These are phyloP conservation scores for Drosophila lutescens DNA, from an alignment of 2,888 invertebrate genomes.

Conservation along the genomic window DNA sequence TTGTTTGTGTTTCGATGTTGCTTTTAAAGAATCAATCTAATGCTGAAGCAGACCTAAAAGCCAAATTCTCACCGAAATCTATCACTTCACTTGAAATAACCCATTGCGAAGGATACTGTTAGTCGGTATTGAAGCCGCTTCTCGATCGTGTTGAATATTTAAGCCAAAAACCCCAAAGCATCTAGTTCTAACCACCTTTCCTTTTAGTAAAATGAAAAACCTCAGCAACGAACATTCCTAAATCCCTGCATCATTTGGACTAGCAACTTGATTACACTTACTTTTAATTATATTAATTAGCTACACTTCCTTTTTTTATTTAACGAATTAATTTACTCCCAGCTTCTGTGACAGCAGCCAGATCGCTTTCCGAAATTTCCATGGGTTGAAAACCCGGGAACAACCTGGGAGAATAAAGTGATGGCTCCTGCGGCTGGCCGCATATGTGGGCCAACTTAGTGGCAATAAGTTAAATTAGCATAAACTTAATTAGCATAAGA, in stretches of 20 bases:
- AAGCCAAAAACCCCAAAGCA: too few relatives aligned
- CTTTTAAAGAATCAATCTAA: not conserved
- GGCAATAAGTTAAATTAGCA: slow-evolving; percentile 79
- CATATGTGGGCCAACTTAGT: slow-evolving; percentile 78
- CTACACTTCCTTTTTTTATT: slow-evolving; percentile 16
- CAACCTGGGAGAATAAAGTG: slow-evolving; percentile 29
- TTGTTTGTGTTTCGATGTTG: not conserved
- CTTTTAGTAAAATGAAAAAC: not conserved
- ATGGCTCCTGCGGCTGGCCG: slow-evolving; percentile 70
- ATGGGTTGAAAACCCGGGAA: slow-evolving; percentile 10
- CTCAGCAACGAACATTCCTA: not conserved
- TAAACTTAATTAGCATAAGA: slow-evolving; percentile 79
- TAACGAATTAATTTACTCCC: not conserved
- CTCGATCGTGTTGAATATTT: not conserved
- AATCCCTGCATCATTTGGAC: slow-evolving; percentile 5
- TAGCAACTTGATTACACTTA: slow-evolving; percentile 41
- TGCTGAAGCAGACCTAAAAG: too few relatives aligned
- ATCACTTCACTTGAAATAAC: too few relatives aligned
- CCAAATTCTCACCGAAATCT: not conserved
- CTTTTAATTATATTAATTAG: slow-evolving; percentile 64
- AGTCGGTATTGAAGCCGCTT: not conserved
- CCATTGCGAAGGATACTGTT: slow-evolving; percentile 4
- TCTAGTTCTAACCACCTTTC: too few relatives aligned
- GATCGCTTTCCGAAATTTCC: slow-evolving; percentile 23
- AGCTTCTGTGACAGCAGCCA: slow-evolving; percentile 6